Evolutionary conservation across 1,140 invertebrate species (phyloP).

Genomic region (Trichonephila inaurata): DNA sequence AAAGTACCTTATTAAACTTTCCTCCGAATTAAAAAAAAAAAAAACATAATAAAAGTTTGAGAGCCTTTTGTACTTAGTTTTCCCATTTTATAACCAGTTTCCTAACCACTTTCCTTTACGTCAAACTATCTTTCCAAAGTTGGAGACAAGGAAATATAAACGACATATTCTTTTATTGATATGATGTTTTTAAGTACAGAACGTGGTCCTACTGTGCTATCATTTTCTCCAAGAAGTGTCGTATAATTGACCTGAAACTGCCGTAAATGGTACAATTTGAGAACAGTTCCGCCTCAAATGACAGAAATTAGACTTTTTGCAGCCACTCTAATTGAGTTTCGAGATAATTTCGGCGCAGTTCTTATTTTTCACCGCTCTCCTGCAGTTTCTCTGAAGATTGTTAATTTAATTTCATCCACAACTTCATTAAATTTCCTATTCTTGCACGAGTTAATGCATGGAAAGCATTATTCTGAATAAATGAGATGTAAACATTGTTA

Average conservation of each 20-base stretch:
- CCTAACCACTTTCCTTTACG: not conserved
- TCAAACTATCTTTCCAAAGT: not conserved
- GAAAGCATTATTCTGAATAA: not conserved
- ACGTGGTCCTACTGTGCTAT: constrained; percentile 5
- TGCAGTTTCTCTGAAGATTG: not conserved
- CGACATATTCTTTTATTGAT: not conserved
- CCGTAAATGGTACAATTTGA: not conserved
- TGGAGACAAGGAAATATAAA: not conserved
- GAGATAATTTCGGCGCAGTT: not conserved
- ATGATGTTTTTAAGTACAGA: not conserved
- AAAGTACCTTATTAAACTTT: constrained; percentile 1
- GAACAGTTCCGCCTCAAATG: constrained; percentile 9
- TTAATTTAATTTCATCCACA: not conserved
- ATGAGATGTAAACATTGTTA: not conserved
- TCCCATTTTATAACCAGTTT: not conserved
- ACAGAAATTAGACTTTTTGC: constrained; percentile 4
- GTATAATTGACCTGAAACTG: constrained; percentile 1
- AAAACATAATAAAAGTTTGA: constrained; percentile 7
- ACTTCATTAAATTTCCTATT: constrained; percentile 1
- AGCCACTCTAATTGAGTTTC: not conserved
- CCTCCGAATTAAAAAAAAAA: not conserved
- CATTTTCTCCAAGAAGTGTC: not conserved
- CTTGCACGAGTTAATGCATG: not conserved
- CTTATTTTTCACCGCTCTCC: not conserved
- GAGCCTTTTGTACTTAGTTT: not conserved